phyloP scores from a whole-genome alignment of 1,140 invertebrate species.

The Zaprionus nigranus region DNA sequence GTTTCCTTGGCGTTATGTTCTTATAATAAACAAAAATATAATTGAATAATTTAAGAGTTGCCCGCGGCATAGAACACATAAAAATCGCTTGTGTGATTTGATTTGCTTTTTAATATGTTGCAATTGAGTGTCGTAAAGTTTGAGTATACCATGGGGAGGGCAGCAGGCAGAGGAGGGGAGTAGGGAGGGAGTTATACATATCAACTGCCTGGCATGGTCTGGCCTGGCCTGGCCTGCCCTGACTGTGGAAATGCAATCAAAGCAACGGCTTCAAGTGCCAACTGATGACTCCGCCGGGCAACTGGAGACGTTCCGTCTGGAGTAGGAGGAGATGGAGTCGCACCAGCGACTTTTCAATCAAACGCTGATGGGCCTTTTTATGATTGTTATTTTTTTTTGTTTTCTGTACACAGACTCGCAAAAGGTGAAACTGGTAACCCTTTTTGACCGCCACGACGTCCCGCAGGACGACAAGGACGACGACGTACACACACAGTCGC shows the following conservation, averaged over 20 bases:
- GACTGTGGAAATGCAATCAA: conserved; percentile 71
- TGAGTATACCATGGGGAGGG: conserved; percentile 18
- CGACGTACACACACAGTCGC: conserved; percentile 24
- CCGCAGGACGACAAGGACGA: conserved; percentile 58
- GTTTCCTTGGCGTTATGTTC: conserved; percentile 28
- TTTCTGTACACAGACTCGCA: conserved; percentile 1
- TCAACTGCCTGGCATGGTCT: background rate
- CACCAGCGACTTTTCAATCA: conserved; percentile 70
- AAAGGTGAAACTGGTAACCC: conserved; percentile 65
- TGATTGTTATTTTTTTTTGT: conserved; percentile 63
- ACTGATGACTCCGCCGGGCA: conserved; percentile 54
- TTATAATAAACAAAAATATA: conserved; percentile 60
- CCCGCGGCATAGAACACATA: conserved; percentile 18
- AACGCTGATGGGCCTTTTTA: conserved; percentile 76
- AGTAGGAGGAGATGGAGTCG: background rate
- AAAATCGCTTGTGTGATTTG: conserved; percentile 49
- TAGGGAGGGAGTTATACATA: background rate
- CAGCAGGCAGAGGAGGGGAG: background rate
- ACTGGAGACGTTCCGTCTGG: conserved; percentile 16
- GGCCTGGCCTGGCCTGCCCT: background rate
- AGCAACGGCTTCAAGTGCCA: conserved; percentile 50
- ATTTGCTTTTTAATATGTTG: conserved; percentile 37
- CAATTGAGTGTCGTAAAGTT: conserved; percentile 39
- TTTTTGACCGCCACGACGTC: conserved; percentile 66
- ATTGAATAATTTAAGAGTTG: conserved; percentile 68